phyloP scores from a whole-genome alignment of 2,888 invertebrate species.

The Parnassius mnemosyne region DNA sequence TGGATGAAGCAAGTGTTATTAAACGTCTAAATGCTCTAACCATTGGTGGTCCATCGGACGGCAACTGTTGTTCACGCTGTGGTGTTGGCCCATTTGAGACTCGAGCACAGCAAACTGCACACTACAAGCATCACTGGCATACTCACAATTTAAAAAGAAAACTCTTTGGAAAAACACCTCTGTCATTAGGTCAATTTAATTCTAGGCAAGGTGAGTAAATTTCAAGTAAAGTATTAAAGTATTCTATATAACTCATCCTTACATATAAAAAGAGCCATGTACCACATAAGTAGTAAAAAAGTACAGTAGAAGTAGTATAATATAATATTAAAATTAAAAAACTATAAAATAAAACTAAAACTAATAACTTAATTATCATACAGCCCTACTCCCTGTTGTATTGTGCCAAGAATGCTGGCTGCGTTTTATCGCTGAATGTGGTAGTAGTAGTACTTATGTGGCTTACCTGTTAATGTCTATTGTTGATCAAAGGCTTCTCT shows the following conservation, averaged over 20 bases:
- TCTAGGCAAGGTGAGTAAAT: constrained; percentile 56
- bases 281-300: no score
- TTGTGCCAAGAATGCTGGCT: no score
- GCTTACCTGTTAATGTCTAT: no score
- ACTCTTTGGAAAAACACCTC: constrained; percentile 75
- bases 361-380: no score
- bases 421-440: no score
- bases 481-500: no score
- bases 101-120: constrained; percentile 83
- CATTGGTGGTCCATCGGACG: constrained; percentile 56
- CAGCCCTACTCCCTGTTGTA: no score
- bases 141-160: constrained; percentile 89
- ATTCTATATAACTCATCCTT: background rate
- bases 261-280: no score
- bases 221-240: background rate
- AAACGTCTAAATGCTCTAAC: constrained; percentile 65
- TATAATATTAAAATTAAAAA: no score
- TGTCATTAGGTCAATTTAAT: constrained; percentile 65
- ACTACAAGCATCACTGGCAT: constrained; percentile 93
- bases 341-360: no score
- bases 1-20: constrained; percentile 73
- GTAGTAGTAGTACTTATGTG: no score
- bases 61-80: constrained; percentile 70
- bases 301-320: no score
- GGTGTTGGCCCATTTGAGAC: constrained; percentile 80